Evolutionary conservation across 2,797 vertebrate species (phyloP).

Genomic region (Leuciscus waleckii): DNA sequence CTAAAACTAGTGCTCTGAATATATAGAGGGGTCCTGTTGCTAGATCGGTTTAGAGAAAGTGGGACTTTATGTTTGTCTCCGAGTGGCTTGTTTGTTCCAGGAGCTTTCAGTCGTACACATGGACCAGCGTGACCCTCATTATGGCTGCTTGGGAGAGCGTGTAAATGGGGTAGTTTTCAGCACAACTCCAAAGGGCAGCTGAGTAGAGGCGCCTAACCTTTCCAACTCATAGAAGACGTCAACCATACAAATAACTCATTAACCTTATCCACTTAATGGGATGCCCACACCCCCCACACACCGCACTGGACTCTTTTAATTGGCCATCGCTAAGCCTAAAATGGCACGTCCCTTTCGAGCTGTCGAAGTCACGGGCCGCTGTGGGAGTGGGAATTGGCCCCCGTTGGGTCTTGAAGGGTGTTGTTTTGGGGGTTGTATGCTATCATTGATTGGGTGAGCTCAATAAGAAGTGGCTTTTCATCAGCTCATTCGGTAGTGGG

Average conservation of each 20-base stretch:
- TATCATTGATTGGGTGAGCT: constrained; percentile 77
- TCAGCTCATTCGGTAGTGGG: constrained; percentile 76
- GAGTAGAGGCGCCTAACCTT: constrained; percentile 81
- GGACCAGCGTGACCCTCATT: constrained; percentile 77
- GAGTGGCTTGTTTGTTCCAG: constrained; percentile 57
- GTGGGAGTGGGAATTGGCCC: constrained; percentile 68
- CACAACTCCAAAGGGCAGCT: constrained; percentile 80
- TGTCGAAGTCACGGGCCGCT: constrained; percentile 16
- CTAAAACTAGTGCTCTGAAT: background rate
- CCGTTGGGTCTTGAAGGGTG: constrained; percentile 41
- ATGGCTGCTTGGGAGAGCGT: constrained; percentile 79
- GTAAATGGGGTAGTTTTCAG: constrained; percentile 64
- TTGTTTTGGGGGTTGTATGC: constrained; percentile 52
- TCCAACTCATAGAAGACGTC: constrained; percentile 79
- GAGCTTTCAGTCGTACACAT: constrained; percentile 65
- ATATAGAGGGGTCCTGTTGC: background rate
- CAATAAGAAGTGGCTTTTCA: constrained; percentile 79
- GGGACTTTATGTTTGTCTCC: constrained; percentile 55
- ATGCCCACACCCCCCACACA: constrained; percentile 61
- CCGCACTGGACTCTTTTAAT: constrained; percentile 79
- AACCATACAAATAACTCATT: constrained; percentile 88
- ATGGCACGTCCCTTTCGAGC: constrained; percentile 67
- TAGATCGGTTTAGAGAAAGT: constrained; percentile 41
- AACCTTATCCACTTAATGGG: constrained; percentile 86
- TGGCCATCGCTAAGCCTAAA: constrained; percentile 73